These are phyloP conservation scores for Drosophila ambigua DNA, from an alignment of 1,140 invertebrate species.

Conservation along the genomic window DNA sequence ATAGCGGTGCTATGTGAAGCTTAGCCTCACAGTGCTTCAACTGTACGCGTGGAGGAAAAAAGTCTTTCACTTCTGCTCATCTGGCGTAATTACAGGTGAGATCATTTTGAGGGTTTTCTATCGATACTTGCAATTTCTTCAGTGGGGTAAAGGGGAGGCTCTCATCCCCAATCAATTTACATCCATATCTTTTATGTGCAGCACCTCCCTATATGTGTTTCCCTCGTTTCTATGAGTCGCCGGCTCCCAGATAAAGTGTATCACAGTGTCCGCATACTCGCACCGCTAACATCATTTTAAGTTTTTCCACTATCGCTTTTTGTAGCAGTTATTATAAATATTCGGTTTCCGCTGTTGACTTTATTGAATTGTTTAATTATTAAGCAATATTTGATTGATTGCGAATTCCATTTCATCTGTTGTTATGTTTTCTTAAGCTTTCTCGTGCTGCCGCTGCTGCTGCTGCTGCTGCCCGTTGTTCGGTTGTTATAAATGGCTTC, in stretches of 20 bases:
- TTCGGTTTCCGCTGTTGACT: slow-evolving; percentile 68
- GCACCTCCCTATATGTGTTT: neutral
- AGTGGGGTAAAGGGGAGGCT: too few relatives aligned
- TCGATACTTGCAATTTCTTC: too few relatives aligned
- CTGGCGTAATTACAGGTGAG: too few relatives aligned
- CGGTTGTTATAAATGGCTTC: slow-evolving; percentile 54
- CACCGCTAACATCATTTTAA: neutral
- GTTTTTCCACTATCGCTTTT: slow-evolving; percentile 15
- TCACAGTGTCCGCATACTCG: slow-evolving; percentile 1
- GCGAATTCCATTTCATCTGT: slow-evolving; percentile 77
- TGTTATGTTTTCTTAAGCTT: slow-evolving; percentile 77
- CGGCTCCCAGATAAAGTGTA: slow-evolving; percentile 12
- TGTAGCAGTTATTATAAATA: slow-evolving; percentile 62
- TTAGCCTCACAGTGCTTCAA: slow-evolving; percentile 5
- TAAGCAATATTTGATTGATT: slow-evolving; percentile 83
- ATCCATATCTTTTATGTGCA: neutral
- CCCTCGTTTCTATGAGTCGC: too few relatives aligned
- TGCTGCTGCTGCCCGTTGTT: slow-evolving; percentile 36
- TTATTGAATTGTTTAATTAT: slow-evolving; percentile 83
- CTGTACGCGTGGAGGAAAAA: neutral
- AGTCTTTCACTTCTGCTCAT: too few relatives aligned
- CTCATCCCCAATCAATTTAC: too few relatives aligned
- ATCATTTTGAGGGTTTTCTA: too few relatives aligned
- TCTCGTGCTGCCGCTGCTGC: slow-evolving; percentile 50
- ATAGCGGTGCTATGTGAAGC: slow-evolving; percentile 49